A percentile compares a stretch with the other conserved stretches of the same genome.
phyloP scores from a whole-genome alignment of 1,140 invertebrate genomes.

The Bombus consobrinus region DNA sequence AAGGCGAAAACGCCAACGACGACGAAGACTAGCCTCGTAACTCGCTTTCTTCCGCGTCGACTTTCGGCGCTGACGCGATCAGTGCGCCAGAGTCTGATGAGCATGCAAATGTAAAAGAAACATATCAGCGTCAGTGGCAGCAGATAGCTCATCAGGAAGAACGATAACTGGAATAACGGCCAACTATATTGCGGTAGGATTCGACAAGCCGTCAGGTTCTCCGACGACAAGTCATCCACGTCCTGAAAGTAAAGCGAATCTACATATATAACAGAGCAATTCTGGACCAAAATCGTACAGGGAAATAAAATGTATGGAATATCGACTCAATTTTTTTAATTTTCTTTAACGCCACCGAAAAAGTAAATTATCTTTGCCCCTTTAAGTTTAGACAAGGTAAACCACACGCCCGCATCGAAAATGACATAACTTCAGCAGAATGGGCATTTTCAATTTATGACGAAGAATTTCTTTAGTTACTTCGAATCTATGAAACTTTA shows the following conservation, averaged over 20 bases:
- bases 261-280: conserved; percentile 48
- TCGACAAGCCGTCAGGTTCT: conserved; percentile 76
- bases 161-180: conserved; percentile 86
- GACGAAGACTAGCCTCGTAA: conserved; percentile 96
- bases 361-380: background rate
- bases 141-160: conserved; percentile 93
- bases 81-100: conserved; percentile 93
- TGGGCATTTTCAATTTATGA: too few relatives aligned
- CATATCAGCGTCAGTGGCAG: conserved; percentile 93
- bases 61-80: conserved; percentile 88
- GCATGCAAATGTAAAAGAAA: conserved; percentile 95
- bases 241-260: conserved; percentile 69
- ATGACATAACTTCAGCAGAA: too few relatives aligned
- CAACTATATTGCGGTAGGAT: conserved; percentile 75
- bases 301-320: background rate
- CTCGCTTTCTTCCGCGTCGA: conserved; percentile 93
- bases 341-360: background rate
- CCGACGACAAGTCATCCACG: conserved; percentile 34
- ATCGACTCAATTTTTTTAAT: background rate
- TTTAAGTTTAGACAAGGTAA: background rate
- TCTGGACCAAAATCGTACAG: background rate
- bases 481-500: too few relatives aligned
- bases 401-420: background rate
- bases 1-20: conserved; percentile 97
- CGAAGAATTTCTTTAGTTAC: too few relatives aligned